Base-by-base conservation (phyloP, 2,888 invertebrate species). In the Tortrix viridana region DNA sequence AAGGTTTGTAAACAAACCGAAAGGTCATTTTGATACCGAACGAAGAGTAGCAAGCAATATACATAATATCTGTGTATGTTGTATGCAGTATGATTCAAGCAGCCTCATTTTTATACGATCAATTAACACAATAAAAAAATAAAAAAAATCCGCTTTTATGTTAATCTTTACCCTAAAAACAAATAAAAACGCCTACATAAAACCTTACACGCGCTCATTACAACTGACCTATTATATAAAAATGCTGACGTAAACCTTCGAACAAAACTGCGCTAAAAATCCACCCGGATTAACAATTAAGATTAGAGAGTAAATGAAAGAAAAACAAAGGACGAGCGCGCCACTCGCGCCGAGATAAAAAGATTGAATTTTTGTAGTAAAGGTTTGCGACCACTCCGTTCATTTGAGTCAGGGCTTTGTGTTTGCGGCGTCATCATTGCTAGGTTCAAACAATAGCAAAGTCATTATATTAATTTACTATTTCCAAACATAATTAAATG, bases 221-320 rank as follows among this genome's bases (percentile, higher is more conserved):
- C 50, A 20, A n/a, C 26, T 37, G 50, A 50, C 32, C 50, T 32
- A 32, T 32, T 32, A 14, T 20, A 37, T 37, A 22, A 38, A 53
- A 53, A 38, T 22, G 53, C 53, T 37, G 47, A 54, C 20, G 22
- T 3, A 22, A 22, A 19, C 52, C 12, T 50, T 56, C 50, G 50
- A 50, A 49, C 49, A 56, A 50, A 50, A 44, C 56, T 46, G 62
- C 56, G 49, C 41, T 53, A 38, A 56, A 55, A 62, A 50, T 50
- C 54, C 62, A 44, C 44, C 18, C 50, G 62, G 62, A 62, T 62
- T 62, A 62, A 56, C 62, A 62, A 62, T 62, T 62, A 52, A 56
- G 62, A 62, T 62, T 62, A 56, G 50, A 56, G 46, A 23, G 50
- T 56, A 46, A 62, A 62, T 62, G 62, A 56, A 56, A 56, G 62